Conservation (phyloP, 2,797 vertebrate genomes). For the Melanotaenia maccullochi region DNA sequence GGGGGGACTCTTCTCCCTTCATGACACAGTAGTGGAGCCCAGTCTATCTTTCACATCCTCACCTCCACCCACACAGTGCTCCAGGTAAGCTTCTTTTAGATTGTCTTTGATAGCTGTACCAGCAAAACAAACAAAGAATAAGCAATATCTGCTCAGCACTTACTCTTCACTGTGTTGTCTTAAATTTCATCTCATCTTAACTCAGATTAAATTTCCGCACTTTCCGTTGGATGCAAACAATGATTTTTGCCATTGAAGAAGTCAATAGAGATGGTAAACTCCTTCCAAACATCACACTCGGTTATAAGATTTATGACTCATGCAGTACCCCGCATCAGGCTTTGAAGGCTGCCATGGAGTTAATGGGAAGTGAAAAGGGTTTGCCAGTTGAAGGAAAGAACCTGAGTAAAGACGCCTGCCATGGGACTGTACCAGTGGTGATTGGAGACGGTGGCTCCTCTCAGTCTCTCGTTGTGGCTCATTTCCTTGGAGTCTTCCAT, state of each 20-base stretch:
- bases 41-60: conserved; percentile 67
- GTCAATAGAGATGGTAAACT: conserved; percentile 79
- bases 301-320: conserved; percentile 85
- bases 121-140: background rate
- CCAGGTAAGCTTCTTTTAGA: conserved; percentile 66
- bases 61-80: conserved; percentile 74
- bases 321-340: conserved; percentile 83
- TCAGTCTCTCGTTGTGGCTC: conserved; percentile 83
- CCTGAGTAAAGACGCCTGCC: conserved; percentile 53
- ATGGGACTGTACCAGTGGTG: conserved; percentile 71
- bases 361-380: conserved; percentile 67
- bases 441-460: conserved; percentile 87
- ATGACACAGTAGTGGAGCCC: conserved; percentile 77
- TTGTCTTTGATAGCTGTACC: background rate
- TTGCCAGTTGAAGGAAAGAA: conserved; percentile 7
- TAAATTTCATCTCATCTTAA: background rate
- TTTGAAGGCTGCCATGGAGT: conserved; percentile 77
- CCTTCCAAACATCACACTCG: conserved; percentile 81
- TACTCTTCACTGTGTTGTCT: background rate
- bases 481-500: conserved; percentile 81
- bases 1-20: conserved; percentile 86
- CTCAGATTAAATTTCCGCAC: conserved; percentile 84
- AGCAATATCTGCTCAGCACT: background rate
- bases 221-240: conserved; percentile 88
- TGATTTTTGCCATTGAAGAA: conserved; percentile 86